Evolutionary conservation across 2,888 invertebrate genomes (phyloP), one percentile per base, ranked within the genome.

Genomic region (Cerastoderma edule): DNA sequence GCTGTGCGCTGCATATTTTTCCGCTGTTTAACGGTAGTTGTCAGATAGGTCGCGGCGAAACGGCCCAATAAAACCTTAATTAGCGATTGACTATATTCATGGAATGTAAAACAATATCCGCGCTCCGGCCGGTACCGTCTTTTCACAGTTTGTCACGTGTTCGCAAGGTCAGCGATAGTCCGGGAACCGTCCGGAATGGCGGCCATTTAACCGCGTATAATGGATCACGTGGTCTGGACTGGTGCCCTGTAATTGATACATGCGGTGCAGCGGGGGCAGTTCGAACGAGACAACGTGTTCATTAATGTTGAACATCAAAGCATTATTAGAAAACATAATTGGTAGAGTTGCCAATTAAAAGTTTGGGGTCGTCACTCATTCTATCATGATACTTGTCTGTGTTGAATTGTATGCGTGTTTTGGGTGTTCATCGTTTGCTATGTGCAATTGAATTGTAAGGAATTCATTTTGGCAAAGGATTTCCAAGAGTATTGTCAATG

Each of bases 71-170:
- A 73, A 74, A 64, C 65, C 54, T 71, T 57, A 74, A 78, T 74
- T 78, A 72, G 32, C 39, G 57, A 64, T 66, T 78, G 54, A 33
- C 53, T 71, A 56, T 74, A 78, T 78, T 67, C 71, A 71, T 71
- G 30, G 60, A 68, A 24, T 46, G 70, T 78, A 78, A 78, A 72
- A 78, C 71, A 73, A 64, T 71, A 63, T 67, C 60, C 28, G 46
- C 39, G n/a, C 22, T 24, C 50, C 24, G 50, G 28, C 54, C 57
- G 57, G 50, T 72, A 72, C 78, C 71, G 67, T 68, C 74, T 74
- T 76, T 78, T 78, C 74, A 56, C 74, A 74, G 67, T 71, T 67
- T 77, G 80, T 66, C 80, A 80, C 80, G 75, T 77, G 80, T 66
- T 64, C 28, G 10, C 32, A n/a, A 46, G 76, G 74, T 72, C 74